Conservation (phyloP, 2,113 vertebrate genomes). For the Antechinus flavipes region DNA sequence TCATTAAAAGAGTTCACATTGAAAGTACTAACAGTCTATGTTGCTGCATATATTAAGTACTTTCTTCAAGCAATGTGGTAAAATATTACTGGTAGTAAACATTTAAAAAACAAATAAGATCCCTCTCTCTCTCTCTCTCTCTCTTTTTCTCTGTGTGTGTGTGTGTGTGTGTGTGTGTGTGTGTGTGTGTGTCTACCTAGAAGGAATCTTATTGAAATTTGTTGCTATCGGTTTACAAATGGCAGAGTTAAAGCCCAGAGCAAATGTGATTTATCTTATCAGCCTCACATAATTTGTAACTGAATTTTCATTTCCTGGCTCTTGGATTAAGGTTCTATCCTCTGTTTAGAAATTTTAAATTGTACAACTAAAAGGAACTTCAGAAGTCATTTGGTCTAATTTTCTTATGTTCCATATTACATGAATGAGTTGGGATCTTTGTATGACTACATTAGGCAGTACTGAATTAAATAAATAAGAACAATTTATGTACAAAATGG, state of each 20-base stretch:
- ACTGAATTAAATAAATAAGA: constrained; percentile 70
- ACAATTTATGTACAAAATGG: constrained; percentile 69
- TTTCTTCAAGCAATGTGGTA: background rate
- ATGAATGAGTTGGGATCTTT: constrained; percentile 41
- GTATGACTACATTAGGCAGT: constrained; percentile 43
- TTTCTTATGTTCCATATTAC: constrained; percentile 28
- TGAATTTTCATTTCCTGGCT: constrained; percentile 52
- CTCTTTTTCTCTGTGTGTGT: background rate
- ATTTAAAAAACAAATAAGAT: background rate
- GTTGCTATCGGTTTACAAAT: constrained; percentile 24
- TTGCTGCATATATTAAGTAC: background rate
- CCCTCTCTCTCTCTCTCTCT: no score
- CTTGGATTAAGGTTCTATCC: constrained; percentile 25
- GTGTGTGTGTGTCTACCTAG: background rate
- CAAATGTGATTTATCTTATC: constrained; percentile 50
- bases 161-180: background rate
- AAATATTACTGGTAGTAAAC: background rate
- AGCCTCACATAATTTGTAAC: constrained; percentile 28
- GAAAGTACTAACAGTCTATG: background rate
- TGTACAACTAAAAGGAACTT: background rate
- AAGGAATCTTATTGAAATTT: constrained; percentile 26
- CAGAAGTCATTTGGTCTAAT: background rate
- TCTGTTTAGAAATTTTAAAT: background rate
- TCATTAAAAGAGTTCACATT: background rate
- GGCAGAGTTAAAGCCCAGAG: constrained; percentile 49